These are phyloP conservation scores for Temnothorax unifasciatus DNA, from an alignment of 2,888 invertebrate species.

Conservation along the genomic window DNA sequence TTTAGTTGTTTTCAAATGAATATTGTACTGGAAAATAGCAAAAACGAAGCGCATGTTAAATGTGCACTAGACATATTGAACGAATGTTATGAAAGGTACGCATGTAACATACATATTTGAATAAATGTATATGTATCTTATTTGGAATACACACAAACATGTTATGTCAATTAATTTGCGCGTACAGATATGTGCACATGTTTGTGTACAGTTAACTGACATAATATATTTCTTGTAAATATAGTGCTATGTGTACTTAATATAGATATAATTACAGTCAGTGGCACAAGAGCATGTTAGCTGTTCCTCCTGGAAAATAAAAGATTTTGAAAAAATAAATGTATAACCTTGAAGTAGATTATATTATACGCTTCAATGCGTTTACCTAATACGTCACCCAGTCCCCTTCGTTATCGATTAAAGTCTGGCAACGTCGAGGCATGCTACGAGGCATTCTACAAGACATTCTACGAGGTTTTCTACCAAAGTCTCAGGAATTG, in stretches of 20 bases:
- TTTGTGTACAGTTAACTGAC: neutral
- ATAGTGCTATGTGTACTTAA: too few species aligned
- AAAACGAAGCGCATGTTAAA: slow-evolving; percentile 75
- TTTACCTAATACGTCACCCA: neutral
- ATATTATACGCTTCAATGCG: neutral
- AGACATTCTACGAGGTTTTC: neutral
- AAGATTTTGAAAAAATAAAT: too few species aligned
- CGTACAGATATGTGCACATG: neutral
- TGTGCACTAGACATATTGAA: slow-evolving; percentile 78
- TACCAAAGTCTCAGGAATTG: neutral
- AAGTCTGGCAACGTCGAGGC: neutral
- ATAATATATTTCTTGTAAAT: too few species aligned
- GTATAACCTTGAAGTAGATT: too few species aligned
- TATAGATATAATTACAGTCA: too few species aligned
- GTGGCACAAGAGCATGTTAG: too few species aligned
- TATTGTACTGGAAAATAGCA: slow-evolving; percentile 71
- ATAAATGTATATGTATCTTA: neutral
- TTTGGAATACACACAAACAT: neutral
- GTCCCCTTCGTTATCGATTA: neutral
- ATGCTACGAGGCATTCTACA: neutral
- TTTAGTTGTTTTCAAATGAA: slow-evolving; percentile 77
- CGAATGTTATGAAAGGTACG: slow-evolving; percentile 81
- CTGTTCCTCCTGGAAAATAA: too few species aligned
- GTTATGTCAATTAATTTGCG: neutral
- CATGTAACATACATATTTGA: neutral